These are phyloP conservation scores for Drosophila pachea DNA, from an alignment of 1,140 invertebrate species.

Conservation along the genomic window DNA sequence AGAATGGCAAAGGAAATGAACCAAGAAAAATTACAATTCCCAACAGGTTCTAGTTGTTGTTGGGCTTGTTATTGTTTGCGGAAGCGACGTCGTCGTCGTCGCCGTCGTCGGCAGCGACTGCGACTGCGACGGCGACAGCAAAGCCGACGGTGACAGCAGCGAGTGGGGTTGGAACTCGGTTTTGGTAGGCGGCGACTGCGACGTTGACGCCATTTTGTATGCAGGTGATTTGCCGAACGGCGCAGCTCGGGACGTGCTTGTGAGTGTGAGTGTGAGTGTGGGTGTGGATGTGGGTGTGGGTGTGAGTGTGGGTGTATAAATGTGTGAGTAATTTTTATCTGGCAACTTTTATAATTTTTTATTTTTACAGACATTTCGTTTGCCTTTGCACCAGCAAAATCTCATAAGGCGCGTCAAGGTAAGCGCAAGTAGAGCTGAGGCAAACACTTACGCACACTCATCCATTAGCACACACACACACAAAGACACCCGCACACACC, in stretches of 20 bases:
- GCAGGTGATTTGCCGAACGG: constrained; percentile 62
- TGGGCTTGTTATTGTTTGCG: constrained; percentile 1
- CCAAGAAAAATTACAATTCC: constrained; percentile 77
- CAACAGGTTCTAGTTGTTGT: constrained; percentile 42
- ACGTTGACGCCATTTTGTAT: constrained; percentile 66
- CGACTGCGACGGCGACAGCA: too few relatives aligned
- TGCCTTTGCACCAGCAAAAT: constrained; percentile 39
- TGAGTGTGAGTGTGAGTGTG: constrained; percentile 11
- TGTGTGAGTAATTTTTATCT: constrained; percentile 73
- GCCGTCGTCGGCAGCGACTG: too few relatives aligned
- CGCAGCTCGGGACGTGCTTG: constrained; percentile 28
- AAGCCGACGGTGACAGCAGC: not conserved
- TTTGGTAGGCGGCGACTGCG: constrained; percentile 12
- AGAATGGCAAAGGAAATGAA: constrained; percentile 76
- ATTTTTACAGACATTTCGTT: constrained; percentile 71
- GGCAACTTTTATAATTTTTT: constrained; percentile 77
- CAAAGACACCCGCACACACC: constrained; percentile 10
- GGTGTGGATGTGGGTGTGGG: constrained; percentile 23
- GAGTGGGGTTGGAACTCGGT: constrained; percentile 46
- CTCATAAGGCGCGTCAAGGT: constrained; percentile 60
- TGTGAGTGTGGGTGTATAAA: constrained; percentile 20
- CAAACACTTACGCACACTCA: not conserved
- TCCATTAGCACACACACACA: not conserved
- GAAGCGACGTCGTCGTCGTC: too few relatives aligned
- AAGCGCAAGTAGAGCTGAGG: constrained; percentile 31